Evolutionary conservation across 2,888 invertebrate species (phyloP).

Genomic region (Arctia plantaginis): DNA sequence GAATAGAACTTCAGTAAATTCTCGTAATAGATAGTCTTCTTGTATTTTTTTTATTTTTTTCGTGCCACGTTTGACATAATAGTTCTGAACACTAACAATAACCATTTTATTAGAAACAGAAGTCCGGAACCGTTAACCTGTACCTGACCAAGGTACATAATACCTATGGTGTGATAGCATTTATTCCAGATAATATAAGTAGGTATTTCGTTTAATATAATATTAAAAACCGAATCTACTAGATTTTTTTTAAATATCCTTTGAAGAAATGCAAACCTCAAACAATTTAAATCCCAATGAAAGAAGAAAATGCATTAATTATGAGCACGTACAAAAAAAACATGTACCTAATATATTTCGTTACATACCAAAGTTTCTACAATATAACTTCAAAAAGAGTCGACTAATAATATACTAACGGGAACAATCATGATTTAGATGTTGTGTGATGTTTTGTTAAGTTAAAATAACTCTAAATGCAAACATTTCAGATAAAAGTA

Average conservation of each 20-base stretch:
- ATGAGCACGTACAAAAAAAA: conserved; percentile 27
- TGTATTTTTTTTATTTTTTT: neutral
- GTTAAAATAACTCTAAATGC: conserved; percentile 47
- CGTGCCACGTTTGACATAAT: neutral
- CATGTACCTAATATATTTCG: conserved; percentile 33
- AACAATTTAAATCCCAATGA: neutral
- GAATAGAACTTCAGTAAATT: neutral
- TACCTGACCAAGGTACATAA: neutral
- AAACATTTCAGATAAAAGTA: conserved; percentile 48
- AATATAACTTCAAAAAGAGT: conserved; percentile 39
- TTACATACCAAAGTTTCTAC: conserved; percentile 25
- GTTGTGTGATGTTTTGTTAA: conserved; percentile 50
- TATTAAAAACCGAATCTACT: neutral
- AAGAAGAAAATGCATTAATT: neutral
- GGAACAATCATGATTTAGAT: conserved; percentile 45
- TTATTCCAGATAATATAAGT: neutral
- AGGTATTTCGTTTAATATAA: too few relatives aligned
- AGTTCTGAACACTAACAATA: neutral
- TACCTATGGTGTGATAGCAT: neutral
- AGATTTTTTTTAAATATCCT: neutral
- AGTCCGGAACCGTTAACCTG: neutral
- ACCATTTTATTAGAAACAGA: neutral
- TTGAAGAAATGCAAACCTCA: conserved; percentile 2
- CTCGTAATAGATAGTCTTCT: neutral
- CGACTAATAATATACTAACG: conserved; percentile 52